phyloP scores from a whole-genome alignment of 2,888 invertebrate genomes.

The Blomia tropicalis region DNA sequence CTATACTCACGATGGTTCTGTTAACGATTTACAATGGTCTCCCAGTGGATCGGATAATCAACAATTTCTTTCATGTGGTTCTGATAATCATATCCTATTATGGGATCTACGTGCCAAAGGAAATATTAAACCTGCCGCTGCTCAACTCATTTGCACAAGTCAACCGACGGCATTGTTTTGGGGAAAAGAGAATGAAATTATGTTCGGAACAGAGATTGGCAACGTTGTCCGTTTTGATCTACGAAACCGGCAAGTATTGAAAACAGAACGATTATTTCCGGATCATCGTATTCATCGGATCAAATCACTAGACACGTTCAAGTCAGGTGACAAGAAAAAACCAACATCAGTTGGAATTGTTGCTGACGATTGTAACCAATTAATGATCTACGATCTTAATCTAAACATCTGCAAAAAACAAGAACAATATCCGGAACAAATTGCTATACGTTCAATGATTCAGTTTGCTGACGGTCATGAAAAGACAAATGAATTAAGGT shows the following conservation, averaged over 20 bases:
- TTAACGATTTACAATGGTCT: conserved; percentile 15
- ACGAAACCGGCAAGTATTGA: not conserved
- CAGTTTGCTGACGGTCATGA: not conserved
- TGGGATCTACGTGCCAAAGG: conserved; percentile 17
- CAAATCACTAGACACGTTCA: too few species aligned
- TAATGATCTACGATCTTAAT: not conserved
- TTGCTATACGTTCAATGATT: not conserved
- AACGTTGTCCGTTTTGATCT: conserved; percentile 11
- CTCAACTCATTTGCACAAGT: not conserved
- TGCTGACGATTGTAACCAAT: not conserved
- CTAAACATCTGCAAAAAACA: not conserved
- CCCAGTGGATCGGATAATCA: not conserved
- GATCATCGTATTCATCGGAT: not conserved
- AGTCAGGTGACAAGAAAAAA: too few species aligned
- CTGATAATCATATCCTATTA: conserved; percentile 13
- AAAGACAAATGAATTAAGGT: too few species aligned
- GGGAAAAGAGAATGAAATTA: not conserved
- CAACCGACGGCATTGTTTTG: not conserved
- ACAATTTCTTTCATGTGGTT: conserved; percentile 14
- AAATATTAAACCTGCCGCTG: not conserved
- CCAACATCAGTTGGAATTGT: not conserved
- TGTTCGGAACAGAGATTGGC: conserved; percentile 4
- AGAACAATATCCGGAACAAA: not conserved
- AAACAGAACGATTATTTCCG: not conserved
- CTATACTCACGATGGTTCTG: conserved; percentile 5